A percentile compares a stretch with the other conserved stretches of the same genome.
phyloP scores from a whole-genome alignment of 2,797 vertebrate genomes.

The Microctenopoma steveboyesi region DNA sequence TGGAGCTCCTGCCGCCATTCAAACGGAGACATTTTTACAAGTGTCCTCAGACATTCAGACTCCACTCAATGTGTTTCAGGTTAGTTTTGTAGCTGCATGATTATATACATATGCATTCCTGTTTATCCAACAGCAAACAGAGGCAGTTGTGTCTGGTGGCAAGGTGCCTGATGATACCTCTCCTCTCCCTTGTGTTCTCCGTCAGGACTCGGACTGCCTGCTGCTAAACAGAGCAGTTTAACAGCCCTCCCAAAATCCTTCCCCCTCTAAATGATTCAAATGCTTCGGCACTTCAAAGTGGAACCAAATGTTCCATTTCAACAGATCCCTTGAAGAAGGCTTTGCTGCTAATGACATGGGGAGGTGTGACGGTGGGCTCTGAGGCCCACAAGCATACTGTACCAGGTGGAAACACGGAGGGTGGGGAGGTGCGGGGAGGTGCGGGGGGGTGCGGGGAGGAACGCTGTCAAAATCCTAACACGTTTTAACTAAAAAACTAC shows the following conservation, averaged over 20 bases:
- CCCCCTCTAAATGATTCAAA: constrained; percentile 82
- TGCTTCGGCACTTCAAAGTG: constrained; percentile 76
- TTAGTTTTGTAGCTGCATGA: constrained; percentile 13
- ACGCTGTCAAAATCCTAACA: constrained; percentile 17
- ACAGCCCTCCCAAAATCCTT: constrained; percentile 72
- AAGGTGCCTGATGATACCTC: constrained; percentile 44
- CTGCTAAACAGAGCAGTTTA: constrained; percentile 80
- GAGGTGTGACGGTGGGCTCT: constrained; percentile 61
- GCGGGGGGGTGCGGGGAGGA: not conserved
- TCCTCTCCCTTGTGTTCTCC: constrained; percentile 58
- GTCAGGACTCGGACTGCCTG: constrained; percentile 62
- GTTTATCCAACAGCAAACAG: constrained; percentile 34
- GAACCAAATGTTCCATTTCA: constrained; percentile 80
- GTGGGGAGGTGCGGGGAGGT: not conserved
- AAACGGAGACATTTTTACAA: too few relatives aligned
- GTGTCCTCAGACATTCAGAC: too few relatives aligned
- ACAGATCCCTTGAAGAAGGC: constrained; percentile 72
- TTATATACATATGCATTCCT: not conserved
- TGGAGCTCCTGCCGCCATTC: too few relatives aligned
- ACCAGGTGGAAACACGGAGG: constrained; percentile 15
- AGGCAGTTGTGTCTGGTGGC: constrained; percentile 33
- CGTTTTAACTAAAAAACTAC: constrained; percentile 41
- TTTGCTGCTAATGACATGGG: constrained; percentile 71
- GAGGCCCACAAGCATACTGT: constrained; percentile 39
- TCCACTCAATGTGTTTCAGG: not conserved